Conservation (phyloP, 2,113 vertebrate genomes). For the Sardina pilchardus region DNA sequence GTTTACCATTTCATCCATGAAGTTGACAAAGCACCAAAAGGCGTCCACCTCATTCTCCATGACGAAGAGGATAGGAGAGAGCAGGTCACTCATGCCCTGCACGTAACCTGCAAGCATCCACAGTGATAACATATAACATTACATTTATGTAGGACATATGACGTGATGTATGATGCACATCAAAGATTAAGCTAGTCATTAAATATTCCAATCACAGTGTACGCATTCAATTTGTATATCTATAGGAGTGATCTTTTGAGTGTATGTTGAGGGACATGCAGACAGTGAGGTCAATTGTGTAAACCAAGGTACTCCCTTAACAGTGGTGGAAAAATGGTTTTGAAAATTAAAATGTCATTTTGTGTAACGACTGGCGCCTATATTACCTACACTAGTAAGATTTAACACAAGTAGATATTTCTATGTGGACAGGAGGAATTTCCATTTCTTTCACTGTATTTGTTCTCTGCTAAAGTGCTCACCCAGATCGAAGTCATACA, state of each 20-base stretch:
- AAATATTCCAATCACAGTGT: not conserved
- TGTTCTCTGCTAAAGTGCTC: slow-evolving; percentile 60
- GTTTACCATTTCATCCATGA: slow-evolving; percentile 92
- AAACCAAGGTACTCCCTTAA: too few species aligned
- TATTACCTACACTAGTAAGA: not conserved
- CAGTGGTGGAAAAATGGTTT: not conserved
- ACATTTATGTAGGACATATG: not conserved
- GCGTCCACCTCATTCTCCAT: slow-evolving; percentile 98
- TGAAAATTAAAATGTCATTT: not conserved
- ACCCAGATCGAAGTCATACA: slow-evolving; percentile 98
- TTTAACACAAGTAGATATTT: not conserved
- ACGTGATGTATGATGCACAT: not conserved
- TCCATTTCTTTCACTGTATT: not conserved
- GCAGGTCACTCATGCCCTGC: slow-evolving; percentile 97
- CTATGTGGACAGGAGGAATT: not conserved
- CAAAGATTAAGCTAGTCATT: too few species aligned
- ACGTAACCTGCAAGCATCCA: slow-evolving; percentile 81
- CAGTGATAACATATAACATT: not conserved
- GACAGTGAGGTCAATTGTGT: too few species aligned
- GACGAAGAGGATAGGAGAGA: slow-evolving; percentile 91
- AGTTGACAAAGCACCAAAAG: slow-evolving; percentile 96
- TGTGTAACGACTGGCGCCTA: not conserved
- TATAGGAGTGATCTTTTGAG: not conserved
- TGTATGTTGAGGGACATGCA: not conserved
- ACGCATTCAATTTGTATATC: not conserved